Evolutionary conservation across 2,888 invertebrate species (phyloP), one percentile per base, ranked within the genome.

Genomic region (Lordiphosa fenestrarum): DNA sequence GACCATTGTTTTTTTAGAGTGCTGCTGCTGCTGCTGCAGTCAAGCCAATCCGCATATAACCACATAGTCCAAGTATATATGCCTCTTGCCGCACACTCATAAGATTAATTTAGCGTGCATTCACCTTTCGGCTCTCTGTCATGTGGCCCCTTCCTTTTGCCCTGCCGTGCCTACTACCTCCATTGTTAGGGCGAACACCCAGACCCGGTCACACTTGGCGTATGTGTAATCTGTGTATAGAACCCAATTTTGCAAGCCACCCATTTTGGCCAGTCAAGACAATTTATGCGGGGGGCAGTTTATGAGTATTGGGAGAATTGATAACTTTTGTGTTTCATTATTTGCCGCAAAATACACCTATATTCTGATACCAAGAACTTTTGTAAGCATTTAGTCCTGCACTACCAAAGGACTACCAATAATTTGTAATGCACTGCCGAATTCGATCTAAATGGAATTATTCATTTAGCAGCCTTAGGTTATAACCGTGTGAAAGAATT

Each of bases 21-120:
- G 25, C 42, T 30, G 40, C 21, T 40, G 42, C 42, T 35, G 25
- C 42, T 30, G 40, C 21, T 40, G 42, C 42, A 42, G 25, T 44
- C 33, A 6, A 33, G 44, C 23, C 44, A 44, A 44, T n/a, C 21
- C 13, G 44, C 49, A 44, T 54, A 41, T 12, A 38, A 35, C 25
- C 41, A 49, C 30, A 30, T 9, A 44, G 39, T 33, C 25, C 30
- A 30, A 30, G 30, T 3, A 30, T 3, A 30, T 35, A 36, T 58
- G 58, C 12, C 21, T 13, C 12, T 30, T 30, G 30, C 30, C 30
- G 30, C 30, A 30, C 37, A 52, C 41, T 33, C 41, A 42, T 48
- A 50, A 42, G 62, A 55, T 66, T 60, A 69, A 81, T 81, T 73
- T 70, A 81, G 51, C 66, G 81, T 69, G 47, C 77, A 65, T 77